phyloP scores from a whole-genome alignment of 2,113 vertebrate species.

The Monopterus albus region DNA sequence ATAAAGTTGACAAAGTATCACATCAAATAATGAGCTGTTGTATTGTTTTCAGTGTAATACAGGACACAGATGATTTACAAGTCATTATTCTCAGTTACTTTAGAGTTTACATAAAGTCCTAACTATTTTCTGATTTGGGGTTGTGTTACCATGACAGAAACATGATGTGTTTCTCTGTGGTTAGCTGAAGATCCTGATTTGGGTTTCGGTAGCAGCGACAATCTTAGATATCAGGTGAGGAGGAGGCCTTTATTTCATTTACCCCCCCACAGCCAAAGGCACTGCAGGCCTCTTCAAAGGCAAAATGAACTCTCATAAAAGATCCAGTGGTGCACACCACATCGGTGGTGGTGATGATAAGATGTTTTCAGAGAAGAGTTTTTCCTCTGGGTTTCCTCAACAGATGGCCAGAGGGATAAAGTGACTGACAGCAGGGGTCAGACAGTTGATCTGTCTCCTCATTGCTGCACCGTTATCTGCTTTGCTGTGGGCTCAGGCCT shows the following conservation, averaged over 20 bases:
- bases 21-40: no score
- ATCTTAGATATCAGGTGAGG: slow-evolving; percentile 51
- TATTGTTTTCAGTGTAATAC: no score
- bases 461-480: slow-evolving; percentile 64
- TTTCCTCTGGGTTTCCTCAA: slow-evolving; percentile 23
- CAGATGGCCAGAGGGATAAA: slow-evolving; percentile 65
- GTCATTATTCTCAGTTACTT: no score
- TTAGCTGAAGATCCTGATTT: slow-evolving; percentile 31
- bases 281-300: slow-evolving; percentile 53
- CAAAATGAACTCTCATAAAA: slow-evolving; percentile 59
- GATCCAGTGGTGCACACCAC: slow-evolving; percentile 48
- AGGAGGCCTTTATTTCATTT: slow-evolving; percentile 74
- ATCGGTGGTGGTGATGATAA: slow-evolving; percentile 60
- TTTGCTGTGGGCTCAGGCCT: slow-evolving; percentile 55
- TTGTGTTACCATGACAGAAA: slow-evolving; percentile 41
- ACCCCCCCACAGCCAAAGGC: slow-evolving; percentile 65
- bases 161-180: slow-evolving; percentile 38
- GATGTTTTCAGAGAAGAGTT: slow-evolving; percentile 45
- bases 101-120: no score
- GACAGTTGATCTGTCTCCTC: slow-evolving; percentile 65
- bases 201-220: slow-evolving; percentile 36
- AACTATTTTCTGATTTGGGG: no score
- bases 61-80: no score
- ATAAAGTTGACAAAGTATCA: no score
- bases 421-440: slow-evolving; percentile 70